Conservation (phyloP, 2,888 invertebrate genomes). For the Aspidiotus rigidus region DNA sequence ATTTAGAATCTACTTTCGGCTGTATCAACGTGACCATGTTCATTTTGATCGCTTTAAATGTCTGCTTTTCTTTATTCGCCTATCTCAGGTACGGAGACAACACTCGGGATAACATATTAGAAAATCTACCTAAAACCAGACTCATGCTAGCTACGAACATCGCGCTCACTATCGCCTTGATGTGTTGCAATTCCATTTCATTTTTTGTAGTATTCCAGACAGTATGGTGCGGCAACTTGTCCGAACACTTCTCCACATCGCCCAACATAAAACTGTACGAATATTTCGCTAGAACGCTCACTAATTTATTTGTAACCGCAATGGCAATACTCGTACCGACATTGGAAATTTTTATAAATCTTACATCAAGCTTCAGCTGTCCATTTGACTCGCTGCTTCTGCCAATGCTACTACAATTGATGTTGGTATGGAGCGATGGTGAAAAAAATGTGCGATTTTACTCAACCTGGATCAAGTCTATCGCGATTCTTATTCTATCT, state of each 20-base stretch:
- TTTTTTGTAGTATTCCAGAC: conserved; percentile 21
- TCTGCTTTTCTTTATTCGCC: conserved; percentile 6
- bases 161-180: conserved; percentile 2
- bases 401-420: conserved; percentile 12
- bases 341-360: conserved; percentile 11
- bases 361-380: conserved; percentile 24
- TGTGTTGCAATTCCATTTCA: neutral
- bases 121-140: conserved; percentile 15
- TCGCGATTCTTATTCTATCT: neutral
- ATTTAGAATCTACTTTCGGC: conserved; percentile 10
- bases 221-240: conserved; percentile 9
- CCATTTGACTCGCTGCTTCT: conserved; percentile 19
- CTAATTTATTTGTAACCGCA: conserved; percentile 5
- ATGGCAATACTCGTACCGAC: conserved; percentile 19
- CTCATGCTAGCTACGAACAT: neutral
- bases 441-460: neutral
- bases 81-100: conserved; percentile 20
- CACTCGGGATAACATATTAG: neutral
- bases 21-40: conserved; percentile 9
- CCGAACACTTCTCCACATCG: neutral
- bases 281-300: conserved; percentile 6
- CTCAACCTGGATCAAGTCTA: neutral
- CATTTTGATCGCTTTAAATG: neutral
- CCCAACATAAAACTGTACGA: conserved; percentile 10
- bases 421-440: conserved; percentile 11